A percentile compares a stretch with the other conserved stretches of the same genome.
These are phyloP conservation scores for Dromaius novaehollandiae DNA, from an alignment of 2,113 vertebrate species.

Conservation along the genomic window DNA sequence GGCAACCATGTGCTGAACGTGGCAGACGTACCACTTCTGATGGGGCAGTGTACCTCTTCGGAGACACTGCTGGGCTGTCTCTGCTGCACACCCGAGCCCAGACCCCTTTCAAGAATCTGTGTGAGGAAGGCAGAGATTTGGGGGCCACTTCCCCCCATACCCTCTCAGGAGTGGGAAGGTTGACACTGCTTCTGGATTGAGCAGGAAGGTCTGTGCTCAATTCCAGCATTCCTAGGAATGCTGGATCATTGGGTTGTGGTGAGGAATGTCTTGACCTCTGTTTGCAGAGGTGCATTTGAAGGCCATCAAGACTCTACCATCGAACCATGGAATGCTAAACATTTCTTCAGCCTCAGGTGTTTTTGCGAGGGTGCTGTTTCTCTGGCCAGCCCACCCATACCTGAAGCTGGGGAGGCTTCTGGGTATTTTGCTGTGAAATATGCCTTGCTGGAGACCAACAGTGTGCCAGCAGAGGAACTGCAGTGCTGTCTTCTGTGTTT, in stretches of 20 bases:
- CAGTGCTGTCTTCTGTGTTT: neutral
- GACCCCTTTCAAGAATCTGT: accelerated
- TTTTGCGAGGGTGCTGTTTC: neutral
- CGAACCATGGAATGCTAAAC: accelerated
- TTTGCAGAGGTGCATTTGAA: neutral
- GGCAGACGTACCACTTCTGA: neutral
- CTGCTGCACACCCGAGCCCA: neutral
- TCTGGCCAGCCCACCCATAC: neutral
- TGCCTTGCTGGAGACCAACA: neutral
- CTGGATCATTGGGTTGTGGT: accelerated
- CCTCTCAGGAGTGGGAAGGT: accelerated
- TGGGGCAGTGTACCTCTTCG: neutral
- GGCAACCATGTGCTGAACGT: neutral
- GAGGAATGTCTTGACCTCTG: neutral
- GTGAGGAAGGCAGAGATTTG: neutral
- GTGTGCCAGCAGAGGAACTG: neutral
- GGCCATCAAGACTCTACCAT: neutral
- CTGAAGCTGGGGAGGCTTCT: neutral
- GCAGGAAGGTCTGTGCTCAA: neutral
- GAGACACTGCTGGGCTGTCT: neutral
- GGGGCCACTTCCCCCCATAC: neutral
- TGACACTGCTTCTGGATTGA: accelerated
- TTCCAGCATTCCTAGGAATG: neutral
- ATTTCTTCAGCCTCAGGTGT: neutral
- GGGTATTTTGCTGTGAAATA: neutral